phyloP scores from a whole-genome alignment of 1,140 invertebrate species.

The Drosophila punjabiensis region DNA sequence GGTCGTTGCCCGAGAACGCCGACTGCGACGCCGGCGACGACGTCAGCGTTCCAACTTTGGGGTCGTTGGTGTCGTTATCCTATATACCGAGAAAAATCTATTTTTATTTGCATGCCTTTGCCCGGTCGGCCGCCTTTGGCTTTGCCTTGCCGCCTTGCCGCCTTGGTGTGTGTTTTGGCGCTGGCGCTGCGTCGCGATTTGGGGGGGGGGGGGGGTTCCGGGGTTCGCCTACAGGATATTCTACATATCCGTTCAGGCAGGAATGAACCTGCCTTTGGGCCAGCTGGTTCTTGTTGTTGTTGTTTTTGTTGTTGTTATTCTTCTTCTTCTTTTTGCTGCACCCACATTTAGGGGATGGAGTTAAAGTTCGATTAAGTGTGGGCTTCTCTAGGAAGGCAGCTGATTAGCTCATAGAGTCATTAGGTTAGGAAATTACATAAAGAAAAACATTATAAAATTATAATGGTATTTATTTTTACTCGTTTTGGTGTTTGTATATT shows the following conservation, averaged over 20 bases:
- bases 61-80: conserved; percentile 85
- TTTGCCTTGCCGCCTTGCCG: conserved; percentile 15
- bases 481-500: no score
- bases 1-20: conserved; percentile 70
- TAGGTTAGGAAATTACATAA: no score
- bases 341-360: conserved; percentile 2
- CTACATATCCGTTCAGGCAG: not conserved
- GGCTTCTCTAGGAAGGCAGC: not conserved
- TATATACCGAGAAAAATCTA: conserved; percentile 85
- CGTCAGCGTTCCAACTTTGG: conserved; percentile 60
- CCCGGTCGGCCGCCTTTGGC: conserved; percentile 37
- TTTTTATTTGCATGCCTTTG: conserved; percentile 72
- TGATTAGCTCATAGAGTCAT: not conserved
- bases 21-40: not conserved
- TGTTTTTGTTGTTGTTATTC: not conserved
- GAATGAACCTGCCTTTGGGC: conserved; percentile 27
- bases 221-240: conserved; percentile 5
- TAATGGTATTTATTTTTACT: no score
- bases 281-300: conserved; percentile 9
- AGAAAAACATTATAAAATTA: no score
- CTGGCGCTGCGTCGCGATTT: conserved; percentile 6
- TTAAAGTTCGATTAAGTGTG: conserved; percentile 9
- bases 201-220: not conserved
- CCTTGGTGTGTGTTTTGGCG: conserved; percentile 9
- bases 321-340: not conserved